phyloP scores from a whole-genome alignment of 2,113 vertebrate genomes.

The Eulemur macaco region DNA sequence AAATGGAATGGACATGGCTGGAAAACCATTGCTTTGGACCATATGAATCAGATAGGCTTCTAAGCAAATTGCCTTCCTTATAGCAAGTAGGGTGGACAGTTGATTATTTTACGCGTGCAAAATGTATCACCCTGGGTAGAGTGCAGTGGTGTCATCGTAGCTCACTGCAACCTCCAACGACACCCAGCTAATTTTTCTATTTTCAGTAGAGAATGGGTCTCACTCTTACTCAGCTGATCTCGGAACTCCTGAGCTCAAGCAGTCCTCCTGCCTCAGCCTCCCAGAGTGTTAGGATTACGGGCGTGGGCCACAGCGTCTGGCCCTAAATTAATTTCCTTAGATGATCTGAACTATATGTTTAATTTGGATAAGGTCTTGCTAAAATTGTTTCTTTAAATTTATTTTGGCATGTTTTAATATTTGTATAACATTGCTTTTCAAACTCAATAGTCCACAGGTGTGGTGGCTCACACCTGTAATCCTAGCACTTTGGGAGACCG shows the following conservation, averaged over 20 bases:
- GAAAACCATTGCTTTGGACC: neutral
- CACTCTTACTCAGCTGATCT: neutral
- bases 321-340: conserved; percentile 20
- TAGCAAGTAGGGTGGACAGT: neutral
- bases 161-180: neutral
- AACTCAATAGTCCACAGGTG: neutral
- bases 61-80: neutral
- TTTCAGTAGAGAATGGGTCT: neutral
- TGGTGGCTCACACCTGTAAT: too few relatives aligned
- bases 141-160: too few relatives aligned
- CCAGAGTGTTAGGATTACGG: neutral
- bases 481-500: too few relatives aligned
- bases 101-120: neutral
- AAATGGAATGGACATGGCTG: neutral
- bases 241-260: neutral
- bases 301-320: neutral
- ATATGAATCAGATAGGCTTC: neutral
- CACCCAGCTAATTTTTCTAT: neutral
- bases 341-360: neutral
- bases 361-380: neutral
- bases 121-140: neutral
- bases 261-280: neutral
- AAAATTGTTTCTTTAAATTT: conserved; percentile 7
- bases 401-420: neutral
- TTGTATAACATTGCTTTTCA: conserved; percentile 26